Base-by-base conservation (phyloP, 2,797 vertebrate species). In the Gallinago solitaria region DNA sequence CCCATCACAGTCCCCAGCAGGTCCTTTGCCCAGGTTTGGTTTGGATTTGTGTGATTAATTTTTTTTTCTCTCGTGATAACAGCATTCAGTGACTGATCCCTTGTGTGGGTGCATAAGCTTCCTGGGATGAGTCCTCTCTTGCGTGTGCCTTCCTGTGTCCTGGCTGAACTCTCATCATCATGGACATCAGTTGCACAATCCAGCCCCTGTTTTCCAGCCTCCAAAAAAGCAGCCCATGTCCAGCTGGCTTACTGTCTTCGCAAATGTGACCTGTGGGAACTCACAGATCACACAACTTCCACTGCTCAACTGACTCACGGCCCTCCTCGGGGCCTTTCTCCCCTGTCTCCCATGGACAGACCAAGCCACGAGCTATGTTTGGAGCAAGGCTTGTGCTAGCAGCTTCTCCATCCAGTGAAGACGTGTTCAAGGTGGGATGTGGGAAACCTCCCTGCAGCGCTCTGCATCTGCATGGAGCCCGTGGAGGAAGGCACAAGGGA, bases 361-460 rank as follows among this genome's bases (percentile, higher is more conserved):
- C 7, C 19, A 4, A 69, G 53, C 10, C 32, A 11, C 11, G 0
- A 0, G 32, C 45, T 43, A 7, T 1, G 5, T 51, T 47, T 23
- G 61, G 73, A 77, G 56, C 21, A 39, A 25, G 24, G 30, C 16
- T 5, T 24, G 2, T 13, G 7, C n/a, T 30, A 32, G 33, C 33
- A 21, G 9, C 35, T n/a, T 51, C 53, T 51, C 64, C 68, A 47
- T 3, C 59, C 50, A 24, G 54, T 14, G 16, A 53, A 65, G 14
- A 27, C 30, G 12, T 0, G 0, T 18, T 59, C 3, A 2, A 59
- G 14, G 47, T 75, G 37, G 37, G 45, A 48, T 2, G 2, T 4
- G 16, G 64, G 32, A 69, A 77, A 41, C 8, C 12, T 48, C 33
- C 33, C 21, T 61, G 16, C 19, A 54, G 33, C n/a, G 59, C 11